These are phyloP conservation scores for Eulemur mongoz DNA, from an alignment of 2,797 vertebrate genomes.

Conservation along the genomic window DNA sequence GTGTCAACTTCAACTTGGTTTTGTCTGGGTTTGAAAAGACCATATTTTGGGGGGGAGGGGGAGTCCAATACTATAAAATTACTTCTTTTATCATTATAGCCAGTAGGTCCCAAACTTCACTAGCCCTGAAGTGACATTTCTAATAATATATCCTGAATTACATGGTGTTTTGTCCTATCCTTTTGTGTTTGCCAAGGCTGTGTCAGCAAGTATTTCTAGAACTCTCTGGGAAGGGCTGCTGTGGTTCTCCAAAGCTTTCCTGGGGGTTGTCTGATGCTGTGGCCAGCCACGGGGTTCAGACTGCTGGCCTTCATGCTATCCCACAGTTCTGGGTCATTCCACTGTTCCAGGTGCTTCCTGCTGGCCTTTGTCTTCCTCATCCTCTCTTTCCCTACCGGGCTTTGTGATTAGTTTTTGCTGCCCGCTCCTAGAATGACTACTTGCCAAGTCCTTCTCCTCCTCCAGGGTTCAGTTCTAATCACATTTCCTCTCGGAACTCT, in stretches of 20 bases:
- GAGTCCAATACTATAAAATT: background rate
- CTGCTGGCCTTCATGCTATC: too few relatives aligned
- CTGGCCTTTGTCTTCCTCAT: background rate
- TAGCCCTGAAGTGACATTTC: background rate
- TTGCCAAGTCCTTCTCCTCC: background rate
- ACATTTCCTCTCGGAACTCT: background rate
- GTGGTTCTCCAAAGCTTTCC: background rate
- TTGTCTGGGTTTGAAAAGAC: background rate
- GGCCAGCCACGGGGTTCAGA: fast-evolving
- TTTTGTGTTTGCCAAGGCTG: background rate
- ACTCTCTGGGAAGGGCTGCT: background rate
- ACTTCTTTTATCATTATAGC: background rate
- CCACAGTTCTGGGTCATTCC: fast-evolving
- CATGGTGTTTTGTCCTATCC: background rate
- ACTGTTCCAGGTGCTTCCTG: background rate
- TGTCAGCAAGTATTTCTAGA: background rate
- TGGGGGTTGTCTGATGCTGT: background rate
- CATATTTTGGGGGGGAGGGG: fast-evolving
- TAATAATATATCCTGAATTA: background rate
- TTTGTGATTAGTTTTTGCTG: background rate
- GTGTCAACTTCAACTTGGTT: background rate
- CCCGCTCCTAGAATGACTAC: background rate
- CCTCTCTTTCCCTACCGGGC: background rate
- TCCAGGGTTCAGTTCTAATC: background rate
- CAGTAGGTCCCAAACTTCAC: background rate